phyloP scores from a whole-genome alignment of 1,140 invertebrate species.

The Zaprionus kolodkinae region DNA sequence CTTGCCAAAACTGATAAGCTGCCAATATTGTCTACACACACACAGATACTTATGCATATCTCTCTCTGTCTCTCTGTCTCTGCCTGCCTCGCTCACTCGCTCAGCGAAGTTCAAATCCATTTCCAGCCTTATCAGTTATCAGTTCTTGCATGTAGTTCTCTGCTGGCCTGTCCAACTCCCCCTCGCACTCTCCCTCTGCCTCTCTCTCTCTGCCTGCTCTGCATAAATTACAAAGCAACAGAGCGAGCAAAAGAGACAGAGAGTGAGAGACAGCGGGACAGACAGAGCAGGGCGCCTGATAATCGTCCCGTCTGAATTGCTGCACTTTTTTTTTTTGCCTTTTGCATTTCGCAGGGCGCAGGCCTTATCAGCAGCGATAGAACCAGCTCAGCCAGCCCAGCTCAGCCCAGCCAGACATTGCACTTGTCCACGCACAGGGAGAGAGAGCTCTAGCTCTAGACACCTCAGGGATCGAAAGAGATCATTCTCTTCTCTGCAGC shows the following conservation, averaged over 20 bases:
- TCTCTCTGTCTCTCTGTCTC: conserved; percentile 4
- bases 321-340: conserved; percentile 25
- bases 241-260: not conserved
- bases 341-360: conserved; percentile 37
- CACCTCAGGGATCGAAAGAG: not conserved
- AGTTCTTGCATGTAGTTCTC: conserved; percentile 75
- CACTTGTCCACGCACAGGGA: conserved; percentile 28
- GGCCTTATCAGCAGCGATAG: conserved; percentile 31
- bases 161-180: conserved; percentile 38
- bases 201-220: conserved; percentile 7
- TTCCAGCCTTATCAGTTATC: conserved; percentile 63
- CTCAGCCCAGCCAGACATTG: conserved; percentile 23
- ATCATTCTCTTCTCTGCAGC: not conserved
- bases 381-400: not conserved
- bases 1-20: conserved; percentile 56
- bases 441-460: not conserved
- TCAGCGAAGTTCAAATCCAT: conserved; percentile 80
- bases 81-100: conserved; percentile 25
- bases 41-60: conserved; percentile 10
- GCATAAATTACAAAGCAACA: conserved; percentile 5
- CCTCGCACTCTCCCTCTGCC: not conserved
- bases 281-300: conserved; percentile 46
- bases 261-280: not conserved
- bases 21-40: conserved; percentile 26
- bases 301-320: conserved; percentile 44